Conservation (phyloP, 2,888 invertebrate genomes). For the Amiota mariae region DNA sequence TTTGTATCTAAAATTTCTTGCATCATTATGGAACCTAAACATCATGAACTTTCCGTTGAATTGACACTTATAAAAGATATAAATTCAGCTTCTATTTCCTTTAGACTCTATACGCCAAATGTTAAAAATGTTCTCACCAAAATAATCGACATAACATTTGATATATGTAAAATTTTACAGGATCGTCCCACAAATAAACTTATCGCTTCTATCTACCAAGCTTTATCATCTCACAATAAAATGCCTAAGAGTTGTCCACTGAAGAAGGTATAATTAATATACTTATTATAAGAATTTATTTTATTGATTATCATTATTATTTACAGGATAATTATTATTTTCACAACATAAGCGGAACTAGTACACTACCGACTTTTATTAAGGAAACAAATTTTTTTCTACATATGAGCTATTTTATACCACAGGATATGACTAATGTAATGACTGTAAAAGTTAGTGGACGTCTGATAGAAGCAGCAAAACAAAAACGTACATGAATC, state of each 20-base stretch:
- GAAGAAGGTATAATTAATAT: conserved; percentile 35
- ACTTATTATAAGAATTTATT: neutral
- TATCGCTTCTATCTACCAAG: conserved; percentile 43
- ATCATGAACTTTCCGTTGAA: conserved; percentile 40
- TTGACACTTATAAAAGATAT: conserved; percentile 37
- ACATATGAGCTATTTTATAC: conserved; percentile 42
- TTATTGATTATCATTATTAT: neutral
- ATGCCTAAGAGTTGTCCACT: conserved; percentile 47
- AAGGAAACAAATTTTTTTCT: conserved; percentile 45
- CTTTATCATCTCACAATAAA: conserved; percentile 34
- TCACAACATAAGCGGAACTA: conserved; percentile 44
- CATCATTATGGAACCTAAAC: conserved; percentile 38
- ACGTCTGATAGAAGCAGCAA: conserved; percentile 40
- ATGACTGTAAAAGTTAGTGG: conserved; percentile 45
- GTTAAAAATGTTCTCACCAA: conserved; percentile 36
- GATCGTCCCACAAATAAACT: conserved; percentile 45
- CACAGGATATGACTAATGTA: conserved; percentile 32
- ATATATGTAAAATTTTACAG: conserved; percentile 50
- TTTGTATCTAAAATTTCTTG: conserved; percentile 43
- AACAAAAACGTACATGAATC: conserved; percentile 36
- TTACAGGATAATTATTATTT: conserved; percentile 44
- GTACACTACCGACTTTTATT: conserved; percentile 47
- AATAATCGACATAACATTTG: conserved; percentile 49
- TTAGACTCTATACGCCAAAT: conserved; percentile 48
- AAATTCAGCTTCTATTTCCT: conserved; percentile 26